Conservation (phyloP, 2,888 invertebrate species). For the Hypolimnas misippus region DNA sequence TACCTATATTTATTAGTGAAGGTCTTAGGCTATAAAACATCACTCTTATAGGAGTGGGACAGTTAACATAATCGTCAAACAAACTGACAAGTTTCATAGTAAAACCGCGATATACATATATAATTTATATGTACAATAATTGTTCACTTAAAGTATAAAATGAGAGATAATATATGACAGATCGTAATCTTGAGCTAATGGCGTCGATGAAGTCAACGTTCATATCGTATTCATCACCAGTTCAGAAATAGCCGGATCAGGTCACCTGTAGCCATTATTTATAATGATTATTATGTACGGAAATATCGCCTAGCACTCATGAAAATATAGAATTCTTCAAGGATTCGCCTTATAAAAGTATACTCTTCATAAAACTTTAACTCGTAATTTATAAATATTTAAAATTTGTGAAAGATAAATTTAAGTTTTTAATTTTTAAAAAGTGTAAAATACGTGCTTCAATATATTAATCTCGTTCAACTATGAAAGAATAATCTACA, state of each 20-base stretch:
- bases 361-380: not conserved
- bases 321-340: not conserved
- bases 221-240: constrained; percentile 25
- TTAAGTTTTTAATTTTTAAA: too few species aligned
- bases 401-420: not conserved
- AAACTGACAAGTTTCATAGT: too few species aligned
- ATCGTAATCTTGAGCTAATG: constrained; percentile 10
- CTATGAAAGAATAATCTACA: not conserved
- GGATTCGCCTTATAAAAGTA: not conserved
- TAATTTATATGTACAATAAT: too few species aligned
- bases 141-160: too few species aligned
- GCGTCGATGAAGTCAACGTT: constrained; percentile 33
- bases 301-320: constrained; percentile 11
- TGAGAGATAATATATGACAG: too few species aligned
- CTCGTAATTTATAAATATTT: not conserved
- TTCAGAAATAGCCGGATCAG: constrained; percentile 32
- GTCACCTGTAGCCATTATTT: constrained; percentile 23
- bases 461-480: not conserved
- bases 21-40: too few species aligned
- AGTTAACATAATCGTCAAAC: too few species aligned
- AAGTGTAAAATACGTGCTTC: too few species aligned
- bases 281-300: constrained; percentile 21
- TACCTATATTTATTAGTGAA: too few species aligned
- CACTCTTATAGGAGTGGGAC: too few species aligned
- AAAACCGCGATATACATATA: too few species aligned